Base-by-base conservation (phyloP, 2,113 vertebrate genomes). In the Esox niger region DNA sequence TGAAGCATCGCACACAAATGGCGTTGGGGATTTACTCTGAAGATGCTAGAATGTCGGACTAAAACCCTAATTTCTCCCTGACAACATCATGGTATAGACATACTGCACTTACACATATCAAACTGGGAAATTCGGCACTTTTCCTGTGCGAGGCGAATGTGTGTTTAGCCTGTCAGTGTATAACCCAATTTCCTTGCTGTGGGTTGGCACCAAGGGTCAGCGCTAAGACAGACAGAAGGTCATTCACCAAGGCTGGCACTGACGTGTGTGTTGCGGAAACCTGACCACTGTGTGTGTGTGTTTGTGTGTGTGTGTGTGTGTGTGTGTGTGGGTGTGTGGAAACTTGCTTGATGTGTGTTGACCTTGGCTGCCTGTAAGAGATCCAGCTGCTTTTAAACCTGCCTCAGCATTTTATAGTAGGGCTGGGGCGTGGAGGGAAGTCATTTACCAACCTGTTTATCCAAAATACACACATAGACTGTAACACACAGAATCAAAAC, bases 401-500 rank as follows among this genome's bases (percentile, higher is more conserved):
- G 52, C 13, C n/a, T 66, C 2, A 30, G 25, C 49, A 58, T 64
- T 70, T 49, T 43, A 70, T 31, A 20, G 62, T 71, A 65, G 13
- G 21, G 6, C 31, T 31, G 57, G 27, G 66, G 30, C 27, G 17
- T 43, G 71, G 76, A 60, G 67, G 76, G 70, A 80, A 47, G 30
- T 47, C 1, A 47, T 84, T 87, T 85, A 76, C 69, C 73, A 72
- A 52, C 60, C 55, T 70, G 32, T 82, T 78, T 80, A 73, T 71
- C 49, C 68, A 79, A 81, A 83, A 73, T 63, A 74, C 20, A 74
- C 49, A 73, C 49, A 73, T 70, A 65, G 21, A 68, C 58, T 59
- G 8, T 71, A n/a, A 68, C 71, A 70, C 31, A n/a, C 27, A 29
- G 25, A 29, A 23, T 25, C 59, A 61, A 17, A 5, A 49, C 23